A percentile compares a stretch with the other conserved stretches of the same genome.
phyloP scores from a whole-genome alignment of 2,888 invertebrate genomes.

The Heliconius ethilla region DNA sequence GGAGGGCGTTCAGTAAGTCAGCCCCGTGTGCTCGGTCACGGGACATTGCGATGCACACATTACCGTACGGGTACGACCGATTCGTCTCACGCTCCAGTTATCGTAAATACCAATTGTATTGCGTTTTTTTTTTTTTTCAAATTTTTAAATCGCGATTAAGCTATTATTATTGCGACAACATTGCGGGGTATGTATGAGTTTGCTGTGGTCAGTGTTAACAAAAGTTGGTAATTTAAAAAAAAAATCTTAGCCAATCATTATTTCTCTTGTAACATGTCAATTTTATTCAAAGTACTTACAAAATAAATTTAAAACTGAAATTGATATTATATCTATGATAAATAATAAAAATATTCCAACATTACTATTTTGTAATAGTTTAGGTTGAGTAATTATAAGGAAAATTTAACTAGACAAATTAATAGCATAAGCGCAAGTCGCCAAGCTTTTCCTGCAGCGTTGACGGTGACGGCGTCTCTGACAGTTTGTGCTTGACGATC shows the following conservation, averaged over 20 bases:
- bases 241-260: neutral
- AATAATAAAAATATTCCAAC: neutral
- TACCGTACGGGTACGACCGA: slow-evolving; percentile 69
- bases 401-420: slow-evolving; percentile 29
- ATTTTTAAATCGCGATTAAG: slow-evolving; percentile 53
- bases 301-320: neutral
- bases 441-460: slow-evolving; percentile 47
- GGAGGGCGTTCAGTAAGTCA: slow-evolving; percentile 58
- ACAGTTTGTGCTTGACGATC: slow-evolving; percentile 66
- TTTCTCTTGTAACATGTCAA: neutral
- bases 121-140: slow-evolving; percentile 59
- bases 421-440: slow-evolving; percentile 30
- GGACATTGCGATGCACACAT: slow-evolving; percentile 67
- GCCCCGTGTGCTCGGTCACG: slow-evolving; percentile 66
- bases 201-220: neutral
- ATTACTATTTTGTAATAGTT: neutral
- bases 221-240: neutral
- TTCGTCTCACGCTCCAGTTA: slow-evolving; percentile 81
- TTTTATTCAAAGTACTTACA: too few relatives aligned
- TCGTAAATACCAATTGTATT: slow-evolving; percentile 75
- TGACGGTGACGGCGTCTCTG: slow-evolving; percentile 23
- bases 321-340: neutral
- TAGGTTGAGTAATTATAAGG: neutral
- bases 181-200: neutral
- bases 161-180: slow-evolving; percentile 49